Percentiles rank a stretch among this genome's conserved stretches.
phyloP scores from a whole-genome alignment of 2,113 vertebrate genomes.

The Aegithalos caudatus region DNA sequence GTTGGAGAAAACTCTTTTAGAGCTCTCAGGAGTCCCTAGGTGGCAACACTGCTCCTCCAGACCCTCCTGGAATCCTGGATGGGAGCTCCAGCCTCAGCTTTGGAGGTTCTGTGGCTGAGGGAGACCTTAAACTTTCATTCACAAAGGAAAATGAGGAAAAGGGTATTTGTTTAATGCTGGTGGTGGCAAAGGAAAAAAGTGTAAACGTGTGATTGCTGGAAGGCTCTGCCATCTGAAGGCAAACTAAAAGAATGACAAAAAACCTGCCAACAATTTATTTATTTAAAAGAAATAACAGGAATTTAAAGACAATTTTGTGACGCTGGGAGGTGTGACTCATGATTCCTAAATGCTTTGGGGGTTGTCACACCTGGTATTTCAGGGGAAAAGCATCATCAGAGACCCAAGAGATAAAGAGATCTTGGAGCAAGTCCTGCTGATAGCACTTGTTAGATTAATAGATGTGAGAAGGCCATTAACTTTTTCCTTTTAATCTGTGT shows the following conservation, averaged over 20 bases:
- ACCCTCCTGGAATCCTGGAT: not conserved
- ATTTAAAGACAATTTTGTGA: not conserved
- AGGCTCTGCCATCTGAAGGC: not conserved
- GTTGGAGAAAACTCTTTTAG: not conserved
- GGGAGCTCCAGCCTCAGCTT: not conserved
- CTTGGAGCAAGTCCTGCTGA: not conserved
- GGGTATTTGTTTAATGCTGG: not conserved
- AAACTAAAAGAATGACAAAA: not conserved
- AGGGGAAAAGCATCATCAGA: not conserved
- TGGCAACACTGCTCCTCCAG: constrained; percentile 32
- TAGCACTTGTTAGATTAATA: not conserved
- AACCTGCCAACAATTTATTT: not conserved
- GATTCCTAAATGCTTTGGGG: not conserved
- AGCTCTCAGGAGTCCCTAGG: not conserved
- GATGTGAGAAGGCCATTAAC: not conserved
- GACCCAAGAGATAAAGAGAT: not conserved
- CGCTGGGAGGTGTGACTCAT: not conserved
- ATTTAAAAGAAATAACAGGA: not conserved
- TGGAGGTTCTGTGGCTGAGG: not conserved
- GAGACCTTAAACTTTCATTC: not conserved
- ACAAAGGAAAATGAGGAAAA: not conserved
- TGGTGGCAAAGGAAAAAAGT: not conserved
- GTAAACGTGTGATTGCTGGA: not conserved
- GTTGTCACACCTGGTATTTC: not conserved
- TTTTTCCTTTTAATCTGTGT: not conserved